Conservation (phyloP, 2,797 vertebrate species). For the Capromys pilorides region DNA sequence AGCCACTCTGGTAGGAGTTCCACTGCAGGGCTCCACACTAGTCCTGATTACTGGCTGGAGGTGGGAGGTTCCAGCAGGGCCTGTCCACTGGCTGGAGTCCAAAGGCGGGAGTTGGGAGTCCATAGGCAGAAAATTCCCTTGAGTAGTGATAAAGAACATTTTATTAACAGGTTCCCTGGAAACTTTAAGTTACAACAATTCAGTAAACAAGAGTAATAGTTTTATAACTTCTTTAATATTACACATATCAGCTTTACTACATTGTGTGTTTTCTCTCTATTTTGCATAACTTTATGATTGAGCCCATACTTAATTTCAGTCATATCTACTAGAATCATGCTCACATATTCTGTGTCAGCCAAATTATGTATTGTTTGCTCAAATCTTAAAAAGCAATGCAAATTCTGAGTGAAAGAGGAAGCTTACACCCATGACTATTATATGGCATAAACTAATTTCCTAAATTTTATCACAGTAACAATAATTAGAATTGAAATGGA, state of each 20-base stretch:
- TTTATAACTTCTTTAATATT: background rate
- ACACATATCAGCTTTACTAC: background rate
- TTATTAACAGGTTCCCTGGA: slow-evolving; percentile 4
- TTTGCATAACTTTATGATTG: background rate
- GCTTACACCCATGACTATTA: background rate
- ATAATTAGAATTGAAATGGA: background rate
- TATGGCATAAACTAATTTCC: background rate
- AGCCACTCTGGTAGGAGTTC: too few relatives aligned
- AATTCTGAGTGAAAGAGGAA: background rate
- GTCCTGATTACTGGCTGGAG: too few relatives aligned
- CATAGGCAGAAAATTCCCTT: too few relatives aligned
- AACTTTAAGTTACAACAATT: background rate
- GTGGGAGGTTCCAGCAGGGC: too few relatives aligned
- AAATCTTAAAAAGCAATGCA: background rate
- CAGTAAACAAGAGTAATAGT: background rate
- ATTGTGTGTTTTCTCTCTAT: background rate
- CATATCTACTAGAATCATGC: background rate
- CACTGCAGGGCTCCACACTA: too few relatives aligned
- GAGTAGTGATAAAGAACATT: slow-evolving; percentile 12
- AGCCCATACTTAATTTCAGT: background rate
- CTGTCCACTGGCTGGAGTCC: too few relatives aligned
- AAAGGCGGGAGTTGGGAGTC: too few relatives aligned
- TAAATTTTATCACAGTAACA: background rate
- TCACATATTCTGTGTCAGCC: background rate
- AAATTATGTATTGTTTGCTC: background rate